Base-by-base conservation (phyloP, 2,113 vertebrate genomes). In the Galeopterus variegatus region DNA sequence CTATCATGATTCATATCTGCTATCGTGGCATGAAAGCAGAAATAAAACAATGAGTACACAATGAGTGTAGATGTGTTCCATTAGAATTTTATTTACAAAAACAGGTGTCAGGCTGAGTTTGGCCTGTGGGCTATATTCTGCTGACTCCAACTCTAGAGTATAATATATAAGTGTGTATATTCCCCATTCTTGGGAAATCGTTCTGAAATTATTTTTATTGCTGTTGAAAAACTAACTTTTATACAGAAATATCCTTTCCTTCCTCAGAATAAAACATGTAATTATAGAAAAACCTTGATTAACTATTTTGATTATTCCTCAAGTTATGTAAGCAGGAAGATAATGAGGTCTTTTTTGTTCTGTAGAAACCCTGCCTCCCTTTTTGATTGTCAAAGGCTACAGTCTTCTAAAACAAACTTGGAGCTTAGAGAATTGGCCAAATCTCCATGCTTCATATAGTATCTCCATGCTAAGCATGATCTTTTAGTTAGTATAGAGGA, bases 91-190 rank as follows among this genome's bases (percentile, higher is more conserved):
- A 67, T 28, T 90, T 77, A 28, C 5, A 90, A 67, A 81, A 81
- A 45, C 6, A 23, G 5, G 7, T 56, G 15, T 26, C 0, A 12
- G 28, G 31, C 15, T n/a, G n/a, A n/a, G n/a, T n/a, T n/a, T n/a
- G n/a, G n/a, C n/a, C n/a, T n/a, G n/a, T n/a, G n/a, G n/a, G n/a
- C n/a, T n/a, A n/a, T n/a, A n/a, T n/a, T n/a, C n/a, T n/a, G 5
- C 28, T 72, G 62, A 65, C 8, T 6, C 19, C 18, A n/a, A 5
- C 28, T 52, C 2, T 33, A 50, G 4, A 26, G 11, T 75, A 48
- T 26, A 84, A 60, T 52, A 70, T 17, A 69, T 58, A 26, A 84
- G 91, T 62, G 26, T 58, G 6, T 21, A n/a, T 54, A 65, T 36
- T 26, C 5, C 28, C 50, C 33, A 21, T 62, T 77, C 26, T 70